Evolutionary conservation across 2,797 vertebrate genomes (phyloP), one percentile per base, ranked within the genome.

Genomic region (Anguilla pacifica): DNA sequence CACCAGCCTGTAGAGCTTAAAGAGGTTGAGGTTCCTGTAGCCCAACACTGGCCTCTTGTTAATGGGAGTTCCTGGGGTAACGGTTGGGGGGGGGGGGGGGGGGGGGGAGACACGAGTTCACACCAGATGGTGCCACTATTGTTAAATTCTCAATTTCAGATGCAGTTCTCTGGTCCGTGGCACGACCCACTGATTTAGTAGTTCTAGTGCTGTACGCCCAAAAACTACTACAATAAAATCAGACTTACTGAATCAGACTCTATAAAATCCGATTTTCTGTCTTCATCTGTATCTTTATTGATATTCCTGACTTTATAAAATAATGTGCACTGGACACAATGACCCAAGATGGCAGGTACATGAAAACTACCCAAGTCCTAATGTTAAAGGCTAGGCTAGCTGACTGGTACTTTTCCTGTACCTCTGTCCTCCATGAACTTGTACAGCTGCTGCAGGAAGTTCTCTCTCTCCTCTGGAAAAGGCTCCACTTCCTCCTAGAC

Each of bases 391-490:
- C 15, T 13, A 22, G 17, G 57, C 19, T 17, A 3, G 19, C 13
- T 1, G 57, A 3, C 49, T 51, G 53, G 53, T 4, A 55, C 1
- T 11, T 1, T 10, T 13, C 6, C 0, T 92, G 94, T 89, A 97
- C 96, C 96, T 95, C 96, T 91, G 91, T 97, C 96, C 86, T 97
- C 96, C 96, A 97, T 97, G 89, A 97, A 97, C 93, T 97, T 97
- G 93, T 97, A 97, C 35, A 97, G 95, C 92, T 97, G 96, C 90
- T 97, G 96, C 13, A 97, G 93, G 87, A 97, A 97, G 93, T 95
- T 97, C 89, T 97, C 96, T 74, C 95, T 93, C 90, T 97, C 96
- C 88, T 96, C 96, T 51, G 96, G 96, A 91, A 96, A 96, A 0
- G 94, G 96, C 88, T 97, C 96, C 91, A 96, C 94, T 92, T 96